Evolutionary conservation across 2,797 vertebrate genomes (phyloP).

Genomic region (Amazona finschi): DNA sequence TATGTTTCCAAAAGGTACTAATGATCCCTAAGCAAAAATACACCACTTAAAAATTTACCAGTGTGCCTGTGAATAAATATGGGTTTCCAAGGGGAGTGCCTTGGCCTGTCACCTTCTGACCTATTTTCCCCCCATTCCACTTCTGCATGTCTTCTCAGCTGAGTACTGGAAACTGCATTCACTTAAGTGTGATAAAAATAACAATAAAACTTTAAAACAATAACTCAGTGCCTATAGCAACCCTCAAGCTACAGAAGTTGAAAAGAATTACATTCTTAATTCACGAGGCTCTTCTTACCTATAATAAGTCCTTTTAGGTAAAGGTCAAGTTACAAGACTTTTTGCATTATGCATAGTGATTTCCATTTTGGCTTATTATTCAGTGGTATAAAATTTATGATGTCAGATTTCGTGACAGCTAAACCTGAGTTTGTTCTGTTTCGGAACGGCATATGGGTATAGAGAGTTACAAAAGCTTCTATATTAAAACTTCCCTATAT

Average conservation of each 20-base stretch:
- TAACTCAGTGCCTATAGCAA: constrained; percentile 26
- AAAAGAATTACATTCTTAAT: constrained; percentile 79
- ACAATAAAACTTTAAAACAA: not conserved
- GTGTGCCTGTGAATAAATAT: not conserved
- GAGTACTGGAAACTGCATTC: not conserved
- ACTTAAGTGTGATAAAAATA: constrained; percentile 23
- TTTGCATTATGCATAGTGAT: constrained; percentile 61
- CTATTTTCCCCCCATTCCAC: not conserved
- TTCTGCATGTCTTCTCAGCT: constrained; percentile 23
- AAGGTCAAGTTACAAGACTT: constrained; percentile 61
- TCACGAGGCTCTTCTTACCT: constrained; percentile 33
- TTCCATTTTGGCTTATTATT: constrained; percentile 66
- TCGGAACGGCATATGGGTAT: constrained; percentile 24
- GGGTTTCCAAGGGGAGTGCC: not conserved
- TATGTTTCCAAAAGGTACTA: not conserved
- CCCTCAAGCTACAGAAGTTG: constrained; percentile 68
- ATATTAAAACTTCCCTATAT: not conserved
- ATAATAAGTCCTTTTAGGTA: constrained; percentile 56
- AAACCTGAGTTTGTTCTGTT: constrained; percentile 50
- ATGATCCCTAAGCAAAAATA: not conserved
- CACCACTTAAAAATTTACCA: not conserved
- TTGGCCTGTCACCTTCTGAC: not conserved
- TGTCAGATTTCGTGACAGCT: constrained; percentile 59
- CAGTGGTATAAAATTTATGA: constrained; percentile 42
- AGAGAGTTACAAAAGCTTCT: constrained; percentile 33